Evolutionary conservation across 2,888 invertebrate genomes (phyloP), one percentile per base, ranked within the genome.

Genomic region (Orgyia antiqua): DNA sequence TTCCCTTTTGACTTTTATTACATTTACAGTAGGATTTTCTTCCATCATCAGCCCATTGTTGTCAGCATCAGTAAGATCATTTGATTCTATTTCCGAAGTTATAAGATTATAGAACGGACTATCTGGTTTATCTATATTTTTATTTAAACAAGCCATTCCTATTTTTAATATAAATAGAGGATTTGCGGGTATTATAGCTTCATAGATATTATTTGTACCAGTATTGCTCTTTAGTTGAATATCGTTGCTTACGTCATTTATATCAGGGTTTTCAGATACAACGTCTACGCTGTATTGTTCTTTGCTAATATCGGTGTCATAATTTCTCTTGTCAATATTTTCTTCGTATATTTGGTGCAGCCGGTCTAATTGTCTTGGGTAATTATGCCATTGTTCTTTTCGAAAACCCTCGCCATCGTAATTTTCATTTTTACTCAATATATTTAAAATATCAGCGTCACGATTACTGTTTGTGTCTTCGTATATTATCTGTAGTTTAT

Each of bases 301-400:
- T 10, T 54, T 46, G 29, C 53, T 51, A 25, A 55, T 53, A 31
- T 69, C 69, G 2, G 58, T 53, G n/a, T 69, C 68, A 2, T 58
- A 42, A 39, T 55, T 66, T 34, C 59, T 58, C 42, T 67, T 68
- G 29, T 59, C 54, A 21, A 50, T 28, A 29, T 59, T 58, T 8
- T 50, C 45, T 19, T 61, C 51, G 21, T 57, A 58, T 1, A 63
- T 37, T 27, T 57, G 54, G 51, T 79, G 73, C 20, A 80, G 80
- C 26, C 79, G 75, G 46, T 82, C 77, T 27, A 82, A 49, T 36
- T 78, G 80, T 31, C 79, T 63, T 1, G 83, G 82, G 40, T 83
- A 83, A 49, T 80, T 78, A 34, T 76, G 80, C 82, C 79, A 79
- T 51, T 78, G 78, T 44, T 82, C 72, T 68, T 75, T 69, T 21